Conservation (phyloP, 2,888 invertebrate species). For the Cephus pulcher region DNA sequence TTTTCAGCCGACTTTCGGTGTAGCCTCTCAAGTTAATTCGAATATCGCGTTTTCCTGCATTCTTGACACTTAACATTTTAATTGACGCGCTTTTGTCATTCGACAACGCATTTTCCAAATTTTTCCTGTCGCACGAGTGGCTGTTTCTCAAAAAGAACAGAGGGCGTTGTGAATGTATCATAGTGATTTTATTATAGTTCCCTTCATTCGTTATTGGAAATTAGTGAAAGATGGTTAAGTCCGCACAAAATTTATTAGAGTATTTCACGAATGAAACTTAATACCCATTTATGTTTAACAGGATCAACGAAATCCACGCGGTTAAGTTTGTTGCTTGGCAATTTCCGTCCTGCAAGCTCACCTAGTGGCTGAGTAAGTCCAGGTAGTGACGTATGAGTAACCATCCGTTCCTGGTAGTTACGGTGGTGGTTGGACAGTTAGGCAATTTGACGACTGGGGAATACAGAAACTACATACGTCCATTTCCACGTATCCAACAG, state of each 20-base stretch:
- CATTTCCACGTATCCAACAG: background rate
- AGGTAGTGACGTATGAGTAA: background rate
- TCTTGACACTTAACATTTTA: background rate
- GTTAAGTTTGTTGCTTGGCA: background rate
- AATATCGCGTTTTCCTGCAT: background rate
- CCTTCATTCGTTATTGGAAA: too few relatives aligned
- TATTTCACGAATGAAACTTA: background rate
- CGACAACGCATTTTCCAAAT: background rate
- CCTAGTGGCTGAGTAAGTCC: background rate
- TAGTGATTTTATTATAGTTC: too few relatives aligned
- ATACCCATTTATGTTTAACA: background rate
- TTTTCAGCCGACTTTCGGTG: background rate
- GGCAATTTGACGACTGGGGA: background rate
- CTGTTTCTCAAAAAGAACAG: background rate
- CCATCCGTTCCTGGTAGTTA: background rate
- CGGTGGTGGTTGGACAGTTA: background rate
- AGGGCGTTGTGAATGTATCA: background rate
- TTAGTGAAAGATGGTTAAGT: too few relatives aligned
- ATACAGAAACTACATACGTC: background rate
- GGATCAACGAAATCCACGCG: background rate
- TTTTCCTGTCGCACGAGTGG: background rate
- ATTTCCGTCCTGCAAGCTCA: background rate
- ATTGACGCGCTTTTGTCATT: background rate
- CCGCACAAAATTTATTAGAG: too few relatives aligned
- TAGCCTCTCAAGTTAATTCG: background rate